These are phyloP conservation scores for Branchellion lobata DNA, from an alignment of 2,888 invertebrate genomes.

Conservation along the genomic window DNA sequence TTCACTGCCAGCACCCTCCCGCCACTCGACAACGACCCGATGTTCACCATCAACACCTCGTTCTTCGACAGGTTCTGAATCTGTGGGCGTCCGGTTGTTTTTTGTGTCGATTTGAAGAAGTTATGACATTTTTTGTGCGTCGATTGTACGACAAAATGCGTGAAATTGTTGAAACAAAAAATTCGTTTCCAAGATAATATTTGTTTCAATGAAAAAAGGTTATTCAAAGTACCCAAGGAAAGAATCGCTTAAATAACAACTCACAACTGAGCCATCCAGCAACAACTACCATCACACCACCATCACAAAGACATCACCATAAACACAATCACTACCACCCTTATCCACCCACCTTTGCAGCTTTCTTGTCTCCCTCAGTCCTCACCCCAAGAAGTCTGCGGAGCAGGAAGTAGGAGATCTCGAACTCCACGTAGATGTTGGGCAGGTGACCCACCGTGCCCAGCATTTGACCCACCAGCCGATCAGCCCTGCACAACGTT, in stretches of 20 bases:
- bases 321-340: too few species aligned
- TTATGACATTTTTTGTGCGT: too few species aligned
- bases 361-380: slow-evolving; percentile 98
- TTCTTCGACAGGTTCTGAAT: slow-evolving; percentile 85
- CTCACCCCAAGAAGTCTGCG: slow-evolving; percentile 93
- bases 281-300: background rate
- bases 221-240: too few species aligned
- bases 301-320: too few species aligned
- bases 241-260: too few species aligned
- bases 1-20: slow-evolving; percentile 90
- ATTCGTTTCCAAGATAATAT: too few species aligned
- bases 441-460: slow-evolving; percentile 95
- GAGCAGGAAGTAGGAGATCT: slow-evolving; percentile 94
- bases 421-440: slow-evolving; percentile 93
- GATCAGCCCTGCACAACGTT: slow-evolving; percentile 94
- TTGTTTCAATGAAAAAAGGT: too few species aligned
- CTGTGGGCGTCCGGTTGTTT: slow-evolving; percentile 60
- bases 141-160: too few species aligned
- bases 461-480: slow-evolving; percentile 87
- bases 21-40: slow-evolving; percentile 96
- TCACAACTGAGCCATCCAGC: too few species aligned
- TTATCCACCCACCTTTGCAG: slow-evolving; percentile 73
- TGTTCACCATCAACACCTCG: slow-evolving; percentile 93
- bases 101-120: too few species aligned
- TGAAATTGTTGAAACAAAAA: too few species aligned